Evolutionary conservation across 2,888 invertebrate genomes (phyloP).

Genomic region (Acanthosepion lycidas): DNA sequence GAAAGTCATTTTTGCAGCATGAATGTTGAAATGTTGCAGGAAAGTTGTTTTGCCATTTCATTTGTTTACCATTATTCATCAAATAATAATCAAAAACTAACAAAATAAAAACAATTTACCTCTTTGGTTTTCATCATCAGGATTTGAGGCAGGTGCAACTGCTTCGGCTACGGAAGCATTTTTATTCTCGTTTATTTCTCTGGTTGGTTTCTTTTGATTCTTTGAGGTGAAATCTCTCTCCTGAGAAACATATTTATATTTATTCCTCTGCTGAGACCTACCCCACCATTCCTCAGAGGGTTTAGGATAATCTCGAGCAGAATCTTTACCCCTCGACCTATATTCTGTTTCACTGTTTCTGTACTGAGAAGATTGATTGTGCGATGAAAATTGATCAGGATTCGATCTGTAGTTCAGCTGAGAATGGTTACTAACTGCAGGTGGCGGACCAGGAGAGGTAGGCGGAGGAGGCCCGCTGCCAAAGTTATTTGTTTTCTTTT

Average conservation of each 20-base stretch:
- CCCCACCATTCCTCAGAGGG: not conserved
- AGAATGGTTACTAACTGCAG: not conserved
- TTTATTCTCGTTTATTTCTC: not conserved
- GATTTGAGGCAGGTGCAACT: not conserved
- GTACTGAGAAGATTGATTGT: not conserved
- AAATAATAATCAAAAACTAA: not conserved
- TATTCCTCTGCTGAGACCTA: constrained; percentile 33
- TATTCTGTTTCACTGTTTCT: not conserved
- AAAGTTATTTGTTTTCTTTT: not conserved
- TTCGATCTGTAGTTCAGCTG: not conserved
- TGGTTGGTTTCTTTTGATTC: not conserved
- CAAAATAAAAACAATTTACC: not conserved
- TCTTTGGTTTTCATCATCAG: constrained; percentile 44
- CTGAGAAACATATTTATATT: not conserved
- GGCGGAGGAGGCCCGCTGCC: not conserved
- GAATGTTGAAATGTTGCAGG: too few species aligned
- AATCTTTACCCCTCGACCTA: not conserved
- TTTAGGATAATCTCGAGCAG: not conserved
- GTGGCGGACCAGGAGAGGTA: not conserved
- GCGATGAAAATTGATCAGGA: constrained; percentile 8
- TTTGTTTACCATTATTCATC: too few species aligned
- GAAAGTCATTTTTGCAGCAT: too few species aligned
- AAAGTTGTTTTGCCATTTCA: too few species aligned
- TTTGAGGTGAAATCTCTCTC: not conserved
- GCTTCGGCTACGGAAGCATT: not conserved